These are phyloP conservation scores for Tiaroga cobitis DNA, from an alignment of 2,797 vertebrate species.

Conservation along the genomic window DNA sequence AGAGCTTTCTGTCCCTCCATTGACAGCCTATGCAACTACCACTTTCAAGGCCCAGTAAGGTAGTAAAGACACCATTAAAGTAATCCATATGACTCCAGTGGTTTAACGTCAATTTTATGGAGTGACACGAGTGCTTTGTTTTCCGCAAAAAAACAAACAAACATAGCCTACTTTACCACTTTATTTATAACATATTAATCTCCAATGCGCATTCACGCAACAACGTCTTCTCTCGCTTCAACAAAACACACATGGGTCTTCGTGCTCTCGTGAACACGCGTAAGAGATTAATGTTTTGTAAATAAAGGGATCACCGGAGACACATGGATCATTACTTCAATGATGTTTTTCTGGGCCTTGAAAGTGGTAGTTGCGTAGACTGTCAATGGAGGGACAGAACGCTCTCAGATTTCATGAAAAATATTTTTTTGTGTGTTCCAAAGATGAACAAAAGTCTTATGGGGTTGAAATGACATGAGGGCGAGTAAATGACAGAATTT, in stretches of 20 bases:
- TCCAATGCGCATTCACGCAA: too few relatives aligned
- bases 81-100: too few relatives aligned
- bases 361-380: neutral
- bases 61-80: neutral
- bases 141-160: too few relatives aligned
- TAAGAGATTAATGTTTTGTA: neutral
- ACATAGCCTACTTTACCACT: too few relatives aligned
- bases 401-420: neutral
- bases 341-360: neutral
- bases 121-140: too few relatives aligned
- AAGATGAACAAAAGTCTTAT: neutral
- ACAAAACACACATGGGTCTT: neutral
- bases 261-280: neutral
- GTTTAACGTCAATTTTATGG: too few relatives aligned
- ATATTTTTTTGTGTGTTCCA: neutral
- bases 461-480: neutral
- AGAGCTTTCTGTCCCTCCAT: neutral
- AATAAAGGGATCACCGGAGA: neutral
- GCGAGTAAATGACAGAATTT: neutral
- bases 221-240: neutral
- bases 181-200: too few relatives aligned
- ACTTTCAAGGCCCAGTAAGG: neutral
- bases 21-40: neutral
- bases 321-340: neutral
- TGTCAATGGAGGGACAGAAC: neutral